phyloP scores from a whole-genome alignment of 2,113 vertebrate species.

The Cryptomyrus ogoouensis region DNA sequence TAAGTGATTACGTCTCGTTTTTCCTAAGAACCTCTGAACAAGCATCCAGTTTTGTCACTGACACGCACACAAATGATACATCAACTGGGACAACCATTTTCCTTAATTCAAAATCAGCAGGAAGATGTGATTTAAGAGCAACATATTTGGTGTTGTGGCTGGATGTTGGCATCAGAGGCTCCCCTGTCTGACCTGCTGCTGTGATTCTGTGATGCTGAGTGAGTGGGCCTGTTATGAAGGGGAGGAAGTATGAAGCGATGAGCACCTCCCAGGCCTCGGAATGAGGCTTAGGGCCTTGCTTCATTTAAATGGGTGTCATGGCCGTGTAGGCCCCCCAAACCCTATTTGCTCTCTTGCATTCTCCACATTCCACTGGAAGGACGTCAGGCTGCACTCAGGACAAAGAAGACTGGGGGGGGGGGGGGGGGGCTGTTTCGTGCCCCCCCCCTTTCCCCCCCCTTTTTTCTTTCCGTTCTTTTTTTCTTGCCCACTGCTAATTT shows the following conservation, averaged over 20 bases:
- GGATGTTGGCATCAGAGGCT: background rate
- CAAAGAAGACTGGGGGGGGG: slow-evolving; percentile 14
- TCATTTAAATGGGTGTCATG: slow-evolving; percentile 9
- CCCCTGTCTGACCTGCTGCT: background rate
- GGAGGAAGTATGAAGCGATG: background rate
- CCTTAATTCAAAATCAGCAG: background rate
- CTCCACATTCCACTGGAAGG: slow-evolving; percentile 39
- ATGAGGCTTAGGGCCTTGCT: background rate
- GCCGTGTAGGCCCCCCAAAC: background rate
- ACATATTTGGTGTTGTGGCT: background rate
- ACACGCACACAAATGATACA: background rate
- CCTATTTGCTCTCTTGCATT: slow-evolving; percentile 34
- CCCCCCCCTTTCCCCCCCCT: too few relatives aligned
- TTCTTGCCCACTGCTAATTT: too few relatives aligned
- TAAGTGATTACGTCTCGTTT: background rate
- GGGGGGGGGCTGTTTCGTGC: too few relatives aligned
- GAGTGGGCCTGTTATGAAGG: background rate
- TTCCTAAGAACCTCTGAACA: background rate
- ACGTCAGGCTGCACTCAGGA: slow-evolving; percentile 34
- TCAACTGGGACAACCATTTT: background rate
- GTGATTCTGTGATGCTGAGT: background rate
- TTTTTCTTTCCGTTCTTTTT: too few relatives aligned
- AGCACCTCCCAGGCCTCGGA: background rate
- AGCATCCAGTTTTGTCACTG: background rate
- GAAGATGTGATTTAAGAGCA: background rate